phyloP scores from a whole-genome alignment of 2,113 vertebrate species.

The Callipepla californica region DNA sequence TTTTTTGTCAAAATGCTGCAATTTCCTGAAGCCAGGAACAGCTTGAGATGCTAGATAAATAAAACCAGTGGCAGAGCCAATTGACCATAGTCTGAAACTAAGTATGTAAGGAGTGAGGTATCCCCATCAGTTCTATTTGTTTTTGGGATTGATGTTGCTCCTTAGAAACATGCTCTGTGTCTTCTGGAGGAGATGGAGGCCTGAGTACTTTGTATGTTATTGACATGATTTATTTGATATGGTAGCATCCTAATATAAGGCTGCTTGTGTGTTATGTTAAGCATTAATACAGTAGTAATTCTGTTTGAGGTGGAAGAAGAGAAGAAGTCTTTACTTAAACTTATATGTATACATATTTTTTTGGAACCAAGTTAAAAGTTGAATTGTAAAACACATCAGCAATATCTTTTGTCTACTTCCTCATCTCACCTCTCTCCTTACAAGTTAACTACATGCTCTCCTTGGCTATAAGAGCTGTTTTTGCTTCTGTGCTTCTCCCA shows the following conservation, averaged over 20 bases:
- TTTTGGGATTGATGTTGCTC: neutral
- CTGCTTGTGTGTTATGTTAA: neutral
- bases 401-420: neutral
- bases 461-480: neutral
- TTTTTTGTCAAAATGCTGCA: neutral
- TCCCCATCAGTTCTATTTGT: neutral
- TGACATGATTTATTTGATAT: neutral
- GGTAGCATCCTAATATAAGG: neutral
- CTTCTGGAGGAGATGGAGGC: neutral
- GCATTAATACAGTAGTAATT: neutral
- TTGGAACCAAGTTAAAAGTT: neutral
- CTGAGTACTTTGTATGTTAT: neutral
- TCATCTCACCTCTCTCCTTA: neutral
- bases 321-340: neutral
- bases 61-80: neutral
- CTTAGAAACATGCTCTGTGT: neutral
- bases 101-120: neutral
- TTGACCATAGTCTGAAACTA: neutral
- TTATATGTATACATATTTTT: neutral
- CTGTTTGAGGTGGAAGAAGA: neutral
- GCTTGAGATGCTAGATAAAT: neutral
- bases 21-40: neutral
- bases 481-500: neutral
- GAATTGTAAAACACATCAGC: neutral
- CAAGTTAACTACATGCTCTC: neutral